A percentile compares a stretch with the other conserved stretches of the same genome.
Evolutionary conservation across 1,140 invertebrate genomes (phyloP).

Genomic region (Temnothorax curvispinosus): DNA sequence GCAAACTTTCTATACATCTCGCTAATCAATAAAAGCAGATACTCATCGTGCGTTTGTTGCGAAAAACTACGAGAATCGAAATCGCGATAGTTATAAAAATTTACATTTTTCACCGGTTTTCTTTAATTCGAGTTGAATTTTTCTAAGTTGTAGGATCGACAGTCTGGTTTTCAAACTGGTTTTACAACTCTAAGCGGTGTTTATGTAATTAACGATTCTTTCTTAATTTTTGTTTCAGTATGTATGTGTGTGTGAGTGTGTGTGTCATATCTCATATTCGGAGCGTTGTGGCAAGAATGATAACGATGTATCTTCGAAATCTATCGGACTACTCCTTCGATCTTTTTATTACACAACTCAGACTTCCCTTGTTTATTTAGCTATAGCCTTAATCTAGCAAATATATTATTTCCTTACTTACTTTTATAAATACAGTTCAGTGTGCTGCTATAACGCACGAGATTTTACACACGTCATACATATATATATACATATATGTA

Average conservation of each 20-base stretch:
- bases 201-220: constrained; percentile 63
- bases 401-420: constrained; percentile 77
- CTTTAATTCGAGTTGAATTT: background rate
- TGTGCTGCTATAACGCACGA: constrained; percentile 41
- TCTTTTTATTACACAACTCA: constrained; percentile 51
- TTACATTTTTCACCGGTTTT: background rate
- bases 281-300: constrained; percentile 25
- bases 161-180: background rate
- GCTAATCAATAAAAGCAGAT: constrained; percentile 67
- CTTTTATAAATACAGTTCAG: constrained; percentile 76
- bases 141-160: background rate
- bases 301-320: constrained; percentile 13
- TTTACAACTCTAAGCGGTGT: background rate
- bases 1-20: constrained; percentile 76
- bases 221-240: constrained; percentile 71
- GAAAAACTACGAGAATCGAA: constrained; percentile 51
- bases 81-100: constrained; percentile 2
- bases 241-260: constrained; percentile 64
- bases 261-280: background rate
- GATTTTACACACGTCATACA: constrained; percentile 14
- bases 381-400: constrained; percentile 40
- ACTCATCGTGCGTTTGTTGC: constrained; percentile 5
- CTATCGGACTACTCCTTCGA: background rate
- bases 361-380: constrained; percentile 38
- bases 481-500: no score